A percentile compares a stretch with the other conserved stretches of the same genome.
These are phyloP conservation scores for Dysidea cf. avara DNA, from an alignment of 37 sponge, comb jelly and placozoan genomes.

Conservation along the genomic window DNA sequence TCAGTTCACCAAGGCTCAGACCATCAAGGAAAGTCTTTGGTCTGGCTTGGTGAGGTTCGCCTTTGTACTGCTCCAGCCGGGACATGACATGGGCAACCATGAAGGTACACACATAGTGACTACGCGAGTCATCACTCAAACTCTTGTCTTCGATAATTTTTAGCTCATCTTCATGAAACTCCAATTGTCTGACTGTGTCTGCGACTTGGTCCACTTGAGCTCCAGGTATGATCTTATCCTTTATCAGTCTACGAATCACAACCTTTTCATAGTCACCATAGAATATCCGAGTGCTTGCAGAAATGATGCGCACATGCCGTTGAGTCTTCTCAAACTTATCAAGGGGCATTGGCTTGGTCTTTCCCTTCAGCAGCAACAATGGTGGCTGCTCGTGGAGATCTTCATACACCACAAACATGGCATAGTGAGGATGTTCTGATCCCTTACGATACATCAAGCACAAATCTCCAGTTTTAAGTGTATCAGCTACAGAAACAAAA, in stretches of 20 bases:
- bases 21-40: constrained; percentile 20
- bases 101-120: constrained; percentile 33
- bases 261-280: constrained; percentile 65
- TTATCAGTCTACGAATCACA: constrained; percentile 21
- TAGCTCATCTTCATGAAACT: constrained; percentile 24
- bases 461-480: constrained; percentile 52
- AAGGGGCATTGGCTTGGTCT: constrained; percentile 49
- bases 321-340: constrained; percentile 10
- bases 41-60: constrained; percentile 24
- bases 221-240: not conserved
- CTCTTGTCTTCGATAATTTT: constrained; percentile 8
- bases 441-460: constrained; percentile 48
- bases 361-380: constrained; percentile 61
- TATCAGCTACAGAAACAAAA: constrained; percentile 23
- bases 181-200: constrained; percentile 2
- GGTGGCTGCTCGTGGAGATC: constrained; percentile 49
- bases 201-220: not conserved
- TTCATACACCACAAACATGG: constrained; percentile 41
- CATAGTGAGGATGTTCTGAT: constrained; percentile 40
- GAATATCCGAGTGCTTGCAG: constrained; percentile 66
- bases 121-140: constrained; percentile 29
- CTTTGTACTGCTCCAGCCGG: constrained; percentile 35
- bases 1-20: constrained; percentile 19
- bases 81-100: constrained; percentile 60
- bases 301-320: constrained; percentile 34